These are phyloP conservation scores for Cuculus canorus DNA, from an alignment of 2,797 vertebrate genomes.

Conservation along the genomic window DNA sequence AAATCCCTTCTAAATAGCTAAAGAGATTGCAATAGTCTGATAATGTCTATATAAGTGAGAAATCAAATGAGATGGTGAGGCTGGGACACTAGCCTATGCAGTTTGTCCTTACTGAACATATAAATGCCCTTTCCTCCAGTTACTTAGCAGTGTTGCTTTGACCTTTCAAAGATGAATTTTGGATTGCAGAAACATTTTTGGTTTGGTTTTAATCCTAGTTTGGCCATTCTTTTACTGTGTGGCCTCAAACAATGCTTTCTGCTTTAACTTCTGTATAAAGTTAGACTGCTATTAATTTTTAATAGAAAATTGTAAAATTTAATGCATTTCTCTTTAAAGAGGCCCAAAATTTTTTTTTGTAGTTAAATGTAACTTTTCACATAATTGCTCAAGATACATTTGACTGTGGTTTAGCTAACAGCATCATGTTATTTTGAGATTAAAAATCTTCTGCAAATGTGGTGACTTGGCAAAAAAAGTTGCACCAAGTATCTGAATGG, in stretches of 20 bases:
- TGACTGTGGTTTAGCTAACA: not conserved
- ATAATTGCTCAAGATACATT: not conserved
- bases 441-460: not conserved
- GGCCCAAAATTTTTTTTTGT: not conserved
- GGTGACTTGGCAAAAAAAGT: not conserved
- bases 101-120: not conserved
- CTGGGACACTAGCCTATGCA: not conserved
- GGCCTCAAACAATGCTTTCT: not conserved
- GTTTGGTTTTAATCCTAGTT: not conserved
- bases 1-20: not conserved
- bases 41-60: not conserved
- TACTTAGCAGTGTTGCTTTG: not conserved
- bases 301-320: not conserved
- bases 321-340: not conserved
- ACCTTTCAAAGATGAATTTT: constrained; percentile 22
- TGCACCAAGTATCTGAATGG: not conserved
- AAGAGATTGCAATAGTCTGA: not conserved
- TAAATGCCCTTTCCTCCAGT: not conserved
- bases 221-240: not conserved
- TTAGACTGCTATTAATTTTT: not conserved
- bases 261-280: not conserved
- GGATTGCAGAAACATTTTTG: not conserved
- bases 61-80: not conserved
- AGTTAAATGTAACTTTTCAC: not conserved
- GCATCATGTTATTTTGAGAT: not conserved